phyloP scores from a whole-genome alignment of 2,888 invertebrate species.

The Tetragonula carbonaria region DNA sequence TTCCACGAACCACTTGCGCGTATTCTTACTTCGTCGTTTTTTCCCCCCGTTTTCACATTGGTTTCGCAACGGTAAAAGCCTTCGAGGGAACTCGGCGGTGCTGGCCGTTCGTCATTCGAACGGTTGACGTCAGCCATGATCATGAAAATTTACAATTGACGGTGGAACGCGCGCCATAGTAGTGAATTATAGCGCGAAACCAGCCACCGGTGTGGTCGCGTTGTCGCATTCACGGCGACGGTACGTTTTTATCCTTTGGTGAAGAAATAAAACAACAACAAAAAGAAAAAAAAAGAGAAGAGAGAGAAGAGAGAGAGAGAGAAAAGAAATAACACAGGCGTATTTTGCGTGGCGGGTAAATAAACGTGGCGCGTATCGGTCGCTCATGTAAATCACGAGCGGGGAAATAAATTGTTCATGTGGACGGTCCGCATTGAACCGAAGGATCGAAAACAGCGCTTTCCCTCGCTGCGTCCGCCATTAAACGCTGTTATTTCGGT shows the following conservation, averaged over 20 bases:
- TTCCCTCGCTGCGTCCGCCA: not conserved
- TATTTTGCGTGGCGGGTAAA: constrained; percentile 4
- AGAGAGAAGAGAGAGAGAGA: not conserved
- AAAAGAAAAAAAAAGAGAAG: no score
- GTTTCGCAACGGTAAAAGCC: not conserved
- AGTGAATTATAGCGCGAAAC: constrained; percentile 36
- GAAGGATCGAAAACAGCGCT: not conserved
- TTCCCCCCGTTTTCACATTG: not conserved
- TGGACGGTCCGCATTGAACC: constrained; percentile 3
- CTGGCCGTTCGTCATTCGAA: constrained; percentile 32
- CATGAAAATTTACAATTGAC: constrained; percentile 54
- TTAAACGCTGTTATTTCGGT: not conserved
- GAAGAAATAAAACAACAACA: no score
- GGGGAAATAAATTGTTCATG: constrained; percentile 23
- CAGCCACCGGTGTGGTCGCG: not conserved
- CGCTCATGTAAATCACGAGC: constrained; percentile 17
- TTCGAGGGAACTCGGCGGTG: not conserved
- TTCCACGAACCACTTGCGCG: not conserved
- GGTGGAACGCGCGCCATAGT: not conserved
- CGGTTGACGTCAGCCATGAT: constrained; percentile 43
- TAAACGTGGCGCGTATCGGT: constrained; percentile 27
- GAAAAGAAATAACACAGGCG: not conserved
- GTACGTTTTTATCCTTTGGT: not conserved
- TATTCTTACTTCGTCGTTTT: not conserved
- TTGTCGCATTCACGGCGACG: constrained; percentile 5